Evolutionary conservation across 2,888 invertebrate species (phyloP).

Genomic region (Ormyrus labotus): DNA sequence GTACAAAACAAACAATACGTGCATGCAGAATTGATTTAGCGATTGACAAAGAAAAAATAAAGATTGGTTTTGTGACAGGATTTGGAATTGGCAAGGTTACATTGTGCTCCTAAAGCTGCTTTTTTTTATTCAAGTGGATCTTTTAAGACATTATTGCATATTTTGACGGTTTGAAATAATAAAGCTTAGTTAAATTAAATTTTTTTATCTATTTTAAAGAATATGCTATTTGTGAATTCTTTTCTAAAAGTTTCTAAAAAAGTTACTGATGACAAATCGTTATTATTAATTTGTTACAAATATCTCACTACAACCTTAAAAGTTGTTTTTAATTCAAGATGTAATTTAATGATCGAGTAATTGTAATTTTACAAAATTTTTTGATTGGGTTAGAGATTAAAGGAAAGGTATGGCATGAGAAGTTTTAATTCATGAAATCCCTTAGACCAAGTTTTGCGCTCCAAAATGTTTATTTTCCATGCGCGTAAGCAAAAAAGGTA

Average conservation of each 20-base stretch:
- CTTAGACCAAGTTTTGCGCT: slow-evolving; percentile 34
- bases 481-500: slow-evolving; percentile 71
- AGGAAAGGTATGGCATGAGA: slow-evolving; percentile 14
- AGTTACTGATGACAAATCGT: slow-evolving; percentile 7
- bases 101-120: slow-evolving; percentile 54
- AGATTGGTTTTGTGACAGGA: slow-evolving; percentile 57
- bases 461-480: slow-evolving; percentile 65
- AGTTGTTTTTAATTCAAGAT: slow-evolving; percentile 4
- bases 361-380: background rate
- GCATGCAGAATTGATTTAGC: slow-evolving; percentile 65
- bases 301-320: slow-evolving; percentile 67
- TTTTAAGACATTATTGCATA: slow-evolving; percentile 1
- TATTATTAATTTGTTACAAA: slow-evolving; percentile 36
- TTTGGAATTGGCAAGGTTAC: slow-evolving; percentile 68
- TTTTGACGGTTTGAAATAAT: background rate
- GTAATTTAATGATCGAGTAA: background rate
- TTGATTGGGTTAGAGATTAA: background rate
- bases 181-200: background rate
- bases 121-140: background rate
- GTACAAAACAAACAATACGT: slow-evolving; percentile 67
- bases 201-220: background rate
- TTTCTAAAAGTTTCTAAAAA: slow-evolving; percentile 6
- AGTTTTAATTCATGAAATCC: slow-evolving; percentile 14
- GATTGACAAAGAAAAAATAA: slow-evolving; percentile 58
- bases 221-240: slow-evolving; percentile 10